These are phyloP conservation scores for Mylabris sibirica DNA, from an alignment of 2,888 invertebrate species.

Conservation along the genomic window DNA sequence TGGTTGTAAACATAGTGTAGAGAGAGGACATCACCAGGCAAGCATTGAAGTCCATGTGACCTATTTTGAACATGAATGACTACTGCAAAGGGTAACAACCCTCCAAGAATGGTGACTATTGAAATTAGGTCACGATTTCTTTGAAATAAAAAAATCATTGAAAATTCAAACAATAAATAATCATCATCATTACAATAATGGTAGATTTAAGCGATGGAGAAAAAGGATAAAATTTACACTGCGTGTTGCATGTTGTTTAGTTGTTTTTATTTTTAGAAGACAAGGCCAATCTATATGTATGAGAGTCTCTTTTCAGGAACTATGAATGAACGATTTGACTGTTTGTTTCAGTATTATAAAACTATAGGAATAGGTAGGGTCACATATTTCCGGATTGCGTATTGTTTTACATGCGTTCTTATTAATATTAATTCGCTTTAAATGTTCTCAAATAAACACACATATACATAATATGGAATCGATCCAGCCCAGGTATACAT, in stretches of 20 bases:
- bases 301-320: slow-evolving; percentile 4
- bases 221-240: background rate
- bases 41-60: slow-evolving; percentile 55
- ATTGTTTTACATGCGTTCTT: background rate
- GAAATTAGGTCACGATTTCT: slow-evolving; percentile 53
- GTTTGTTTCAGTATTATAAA: background rate
- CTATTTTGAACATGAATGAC: slow-evolving; percentile 56
- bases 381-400: background rate
- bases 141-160: background rate
- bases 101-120: slow-evolving; percentile 51
- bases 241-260: background rate
- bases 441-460: background rate
- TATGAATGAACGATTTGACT: slow-evolving; percentile 6
- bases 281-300: slow-evolving; percentile 15
- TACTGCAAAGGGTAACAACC: slow-evolving; percentile 59
- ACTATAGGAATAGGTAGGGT: background rate
- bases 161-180: background rate
- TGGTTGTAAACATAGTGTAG: slow-evolving; percentile 41
- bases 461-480: background rate
- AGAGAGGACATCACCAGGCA: slow-evolving; percentile 29
- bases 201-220: background rate
- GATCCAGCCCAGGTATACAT: slow-evolving; percentile 4
- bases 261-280: slow-evolving; percentile 30
- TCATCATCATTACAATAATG: background rate
- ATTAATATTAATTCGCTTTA: background rate